Evolutionary conservation across 2,888 invertebrate genomes (phyloP).

Genomic region (Sarcophaga rosellei): DNA sequence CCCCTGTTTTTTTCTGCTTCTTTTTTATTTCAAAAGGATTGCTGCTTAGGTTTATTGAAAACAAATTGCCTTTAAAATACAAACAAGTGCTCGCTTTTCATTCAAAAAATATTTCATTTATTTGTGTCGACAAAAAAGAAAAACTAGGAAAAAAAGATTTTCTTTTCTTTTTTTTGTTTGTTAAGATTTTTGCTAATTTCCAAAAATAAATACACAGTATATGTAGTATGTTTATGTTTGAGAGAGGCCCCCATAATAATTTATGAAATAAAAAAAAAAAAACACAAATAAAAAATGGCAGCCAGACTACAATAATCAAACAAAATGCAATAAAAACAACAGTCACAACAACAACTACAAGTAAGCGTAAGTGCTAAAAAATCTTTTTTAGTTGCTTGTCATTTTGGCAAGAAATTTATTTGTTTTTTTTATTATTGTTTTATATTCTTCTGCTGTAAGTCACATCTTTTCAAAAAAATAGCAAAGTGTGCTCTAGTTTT

Average conservation of each 20-base stretch:
- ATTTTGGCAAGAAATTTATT: conserved; percentile 60
- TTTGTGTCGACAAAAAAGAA: not conserved
- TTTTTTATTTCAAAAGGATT: not conserved
- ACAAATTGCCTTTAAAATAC: not conserved
- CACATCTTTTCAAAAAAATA: conserved; percentile 23
- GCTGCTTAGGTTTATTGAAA: conserved; percentile 32
- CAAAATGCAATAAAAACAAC: conserved; percentile 6
- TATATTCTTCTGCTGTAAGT: not conserved
- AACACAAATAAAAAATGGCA: conserved; percentile 30
- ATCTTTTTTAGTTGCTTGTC: conserved; percentile 44
- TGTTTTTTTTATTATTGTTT: conserved; percentile 8
- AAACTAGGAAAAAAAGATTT: not conserved
- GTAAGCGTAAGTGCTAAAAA: conserved; percentile 63
- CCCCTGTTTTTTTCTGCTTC: conserved; percentile 8
- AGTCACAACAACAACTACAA: conserved; percentile 11
- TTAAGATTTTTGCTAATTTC: conserved; percentile 76
- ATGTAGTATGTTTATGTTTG: conserved; percentile 38
- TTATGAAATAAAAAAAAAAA: conserved; percentile 24
- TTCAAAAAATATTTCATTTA: conserved; percentile 46
- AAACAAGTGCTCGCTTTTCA: conserved; percentile 44
- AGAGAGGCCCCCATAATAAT: conserved; percentile 37
- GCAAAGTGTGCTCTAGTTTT: conserved; percentile 54
- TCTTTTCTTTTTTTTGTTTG: conserved; percentile 10
- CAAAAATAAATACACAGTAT: conserved; percentile 75
- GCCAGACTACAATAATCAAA: conserved; percentile 27